These are phyloP conservation scores for Puntigrus tetrazona DNA, from an alignment of 2,113 vertebrate species.

Conservation along the genomic window DNA sequence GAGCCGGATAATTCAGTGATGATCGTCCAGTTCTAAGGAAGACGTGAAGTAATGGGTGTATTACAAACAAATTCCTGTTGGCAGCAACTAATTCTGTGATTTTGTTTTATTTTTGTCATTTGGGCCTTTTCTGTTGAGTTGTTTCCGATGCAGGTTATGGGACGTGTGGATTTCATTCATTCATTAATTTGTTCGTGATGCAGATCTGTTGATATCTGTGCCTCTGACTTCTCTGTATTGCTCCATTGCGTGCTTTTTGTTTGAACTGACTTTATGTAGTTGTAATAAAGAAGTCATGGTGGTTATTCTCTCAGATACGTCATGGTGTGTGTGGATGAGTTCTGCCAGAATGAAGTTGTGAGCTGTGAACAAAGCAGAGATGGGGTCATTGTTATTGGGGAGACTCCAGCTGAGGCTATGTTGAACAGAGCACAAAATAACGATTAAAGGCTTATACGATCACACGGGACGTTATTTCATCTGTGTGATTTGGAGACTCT, in stretches of 20 bases:
- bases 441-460: neutral
- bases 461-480: neutral
- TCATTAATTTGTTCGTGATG: neutral
- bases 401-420: neutral
- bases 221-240: constrained; percentile 19
- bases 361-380: neutral
- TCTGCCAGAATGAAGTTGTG: neutral
- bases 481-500: neutral
- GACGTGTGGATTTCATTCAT: neutral
- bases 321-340: neutral
- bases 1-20: neutral
- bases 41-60: neutral
- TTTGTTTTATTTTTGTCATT: neutral
- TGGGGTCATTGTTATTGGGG: neutral
- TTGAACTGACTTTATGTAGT: neutral
- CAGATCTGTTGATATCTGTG: neutral
- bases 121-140: neutral
- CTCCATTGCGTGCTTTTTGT: neutral
- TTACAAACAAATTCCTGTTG: neutral
- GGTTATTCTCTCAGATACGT: neutral
- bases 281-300: neutral
- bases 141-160: neutral
- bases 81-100: neutral
- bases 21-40: constrained; percentile 15
- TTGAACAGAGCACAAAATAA: constrained; percentile 3